Evolutionary conservation across 2,888 invertebrate species (phyloP), one percentile per base, ranked within the genome.

Genomic region (Perizoma affinitatum): DNA sequence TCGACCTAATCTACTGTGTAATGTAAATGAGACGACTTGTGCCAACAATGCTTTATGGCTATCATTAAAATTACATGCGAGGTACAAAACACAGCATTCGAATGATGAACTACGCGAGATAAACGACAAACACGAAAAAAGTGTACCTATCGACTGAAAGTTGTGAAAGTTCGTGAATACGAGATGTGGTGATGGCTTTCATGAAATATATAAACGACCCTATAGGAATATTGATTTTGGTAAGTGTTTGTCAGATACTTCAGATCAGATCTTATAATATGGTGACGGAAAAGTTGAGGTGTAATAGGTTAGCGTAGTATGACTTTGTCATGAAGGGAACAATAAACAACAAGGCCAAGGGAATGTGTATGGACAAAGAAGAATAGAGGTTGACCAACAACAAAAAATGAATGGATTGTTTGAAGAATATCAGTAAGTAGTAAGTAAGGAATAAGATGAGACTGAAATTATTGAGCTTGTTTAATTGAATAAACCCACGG

Each of bases 1-100:
- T 86, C 86, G 76, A 67, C 72, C 79, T 88, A 88, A 88, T 89
- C 87, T 84, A 70, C 64, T 80, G 77, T 71, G 77, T 77, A 79
- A 80, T 77, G 83, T 81, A 83, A 87, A 84, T 80, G 77, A 82
- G 69, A 76, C 73, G 73, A 72, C 75, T 77, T 84, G 73, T 79
- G 79, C 78, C 78, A 86, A 88, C 82, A 88, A 75, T 67, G 74
- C 68, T 76, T 77, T 78, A 79, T 79, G 72, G 70, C 71, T 73
- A 70, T 75, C 74, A 76, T 82, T 82, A 76, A 83, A 81, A 84
- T 83, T 80, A 82, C 78, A 75, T 76, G 68, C 73, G 70, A 72
- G 66, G 70, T 71, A 69, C 65, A 73, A 69, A 72, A 66, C 69
- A 51, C 68, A 68, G 66, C 85, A 88, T 84, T 88, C 75, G 73